These are phyloP conservation scores for Amphiduros pacificus DNA, from an alignment of 2,888 invertebrate species.

Conservation along the genomic window DNA sequence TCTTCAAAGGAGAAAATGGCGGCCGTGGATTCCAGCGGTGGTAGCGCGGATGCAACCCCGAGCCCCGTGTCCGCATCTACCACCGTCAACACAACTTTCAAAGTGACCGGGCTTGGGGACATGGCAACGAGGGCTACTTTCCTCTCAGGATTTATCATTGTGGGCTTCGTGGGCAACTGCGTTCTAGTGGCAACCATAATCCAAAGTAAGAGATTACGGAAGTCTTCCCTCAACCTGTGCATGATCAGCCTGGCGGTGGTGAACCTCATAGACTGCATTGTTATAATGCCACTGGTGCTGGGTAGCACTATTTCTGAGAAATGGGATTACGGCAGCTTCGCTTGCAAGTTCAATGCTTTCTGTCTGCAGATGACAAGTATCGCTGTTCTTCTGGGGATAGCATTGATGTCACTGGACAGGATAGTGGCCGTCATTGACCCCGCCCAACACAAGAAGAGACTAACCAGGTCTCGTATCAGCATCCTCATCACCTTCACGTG, in stretches of 20 bases:
- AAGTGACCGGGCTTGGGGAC: slow-evolving; percentile 8
- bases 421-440: slow-evolving; percentile 39
- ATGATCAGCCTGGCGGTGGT: slow-evolving; percentile 41
- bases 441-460: slow-evolving; percentile 33
- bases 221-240: slow-evolving; percentile 36
- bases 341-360: slow-evolving; percentile 44
- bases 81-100: not conserved
- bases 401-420: slow-evolving; percentile 40
- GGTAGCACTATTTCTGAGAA: slow-evolving; percentile 36
- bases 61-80: too few relatives aligned
- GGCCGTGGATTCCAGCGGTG: too few relatives aligned
- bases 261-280: slow-evolving; percentile 43
- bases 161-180: slow-evolving; percentile 43
- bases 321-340: slow-evolving; percentile 39
- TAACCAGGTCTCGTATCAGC: slow-evolving; percentile 32
- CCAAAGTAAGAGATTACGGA: slow-evolving; percentile 36
- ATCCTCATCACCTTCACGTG: slow-evolving; percentile 41
- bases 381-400: slow-evolving; percentile 36
- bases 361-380: slow-evolving; percentile 39
- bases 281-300: slow-evolving; percentile 47
- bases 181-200: slow-evolving; percentile 41
- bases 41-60: too few relatives aligned
- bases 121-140: slow-evolving; percentile 27
- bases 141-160: slow-evolving; percentile 40
- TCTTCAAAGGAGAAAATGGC: too few relatives aligned